phyloP scores from a whole-genome alignment of 2,888 invertebrate species.

The Deroplatys truncata region DNA sequence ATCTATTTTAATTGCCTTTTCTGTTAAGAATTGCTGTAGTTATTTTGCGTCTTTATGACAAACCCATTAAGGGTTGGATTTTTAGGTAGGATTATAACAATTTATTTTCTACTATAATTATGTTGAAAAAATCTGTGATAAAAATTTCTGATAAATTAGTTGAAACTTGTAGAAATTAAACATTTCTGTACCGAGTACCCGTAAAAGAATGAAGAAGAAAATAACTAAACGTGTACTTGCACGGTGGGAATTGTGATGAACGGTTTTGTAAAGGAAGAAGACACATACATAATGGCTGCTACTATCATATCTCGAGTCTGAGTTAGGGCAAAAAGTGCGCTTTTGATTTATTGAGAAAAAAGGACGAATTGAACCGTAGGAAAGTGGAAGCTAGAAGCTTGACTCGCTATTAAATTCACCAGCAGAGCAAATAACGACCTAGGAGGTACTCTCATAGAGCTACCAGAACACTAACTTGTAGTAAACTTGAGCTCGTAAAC shows the following conservation, averaged over 20 bases:
- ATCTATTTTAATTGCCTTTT: too few relatives aligned
- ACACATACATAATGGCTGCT: background rate
- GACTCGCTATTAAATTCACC: background rate
- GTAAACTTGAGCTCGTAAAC: background rate
- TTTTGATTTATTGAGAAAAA: background rate
- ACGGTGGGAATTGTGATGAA: background rate
- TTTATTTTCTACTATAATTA: too few relatives aligned
- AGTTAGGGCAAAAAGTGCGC: background rate
- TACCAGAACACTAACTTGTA: background rate
- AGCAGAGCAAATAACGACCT: background rate
- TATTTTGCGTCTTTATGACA: too few relatives aligned
- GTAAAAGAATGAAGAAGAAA: background rate
- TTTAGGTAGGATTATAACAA: too few relatives aligned
- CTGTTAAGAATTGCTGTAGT: too few relatives aligned
- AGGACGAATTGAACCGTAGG: background rate
- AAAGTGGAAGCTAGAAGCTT: background rate
- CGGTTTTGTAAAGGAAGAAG: background rate
- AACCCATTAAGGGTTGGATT: too few relatives aligned
- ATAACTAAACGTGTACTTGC: background rate
- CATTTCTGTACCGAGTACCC: too few relatives aligned
- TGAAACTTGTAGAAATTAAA: too few relatives aligned
- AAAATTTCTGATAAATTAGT: too few relatives aligned
- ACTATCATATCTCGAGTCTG: background rate
- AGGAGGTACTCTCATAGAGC: background rate
- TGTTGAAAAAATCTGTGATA: too few relatives aligned